These are phyloP conservation scores for Carassius carassius DNA, from an alignment of 2,113 vertebrate species.

Conservation along the genomic window DNA sequence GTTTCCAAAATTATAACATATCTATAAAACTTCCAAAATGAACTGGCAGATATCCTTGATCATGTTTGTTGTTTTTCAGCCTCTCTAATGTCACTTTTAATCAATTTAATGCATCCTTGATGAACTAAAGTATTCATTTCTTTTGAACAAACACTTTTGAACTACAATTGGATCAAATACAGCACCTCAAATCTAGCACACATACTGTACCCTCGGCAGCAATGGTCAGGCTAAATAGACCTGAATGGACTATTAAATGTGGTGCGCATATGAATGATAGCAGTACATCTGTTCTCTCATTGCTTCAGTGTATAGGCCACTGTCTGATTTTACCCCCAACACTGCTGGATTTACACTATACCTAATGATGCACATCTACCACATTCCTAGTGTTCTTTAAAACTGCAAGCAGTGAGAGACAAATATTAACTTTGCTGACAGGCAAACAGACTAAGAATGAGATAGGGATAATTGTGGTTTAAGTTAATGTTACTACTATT, in stretches of 20 bases:
- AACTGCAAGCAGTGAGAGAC: too few relatives aligned
- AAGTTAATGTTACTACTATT: too few relatives aligned
- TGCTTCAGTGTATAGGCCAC: too few relatives aligned
- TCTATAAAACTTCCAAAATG: background rate
- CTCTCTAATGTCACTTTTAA: background rate
- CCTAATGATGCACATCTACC: too few relatives aligned
- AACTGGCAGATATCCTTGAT: background rate
- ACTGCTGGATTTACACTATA: too few relatives aligned
- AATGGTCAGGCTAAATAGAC: slow-evolving; percentile 1
- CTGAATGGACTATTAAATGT: slow-evolving; percentile 11
- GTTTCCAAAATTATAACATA: background rate
- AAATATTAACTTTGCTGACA: too few relatives aligned
- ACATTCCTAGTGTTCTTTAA: too few relatives aligned
- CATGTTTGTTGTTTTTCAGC: background rate
- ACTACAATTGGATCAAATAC: background rate
- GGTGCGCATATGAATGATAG: slow-evolving; percentile 19
- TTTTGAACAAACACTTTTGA: too few relatives aligned
- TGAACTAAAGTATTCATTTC: background rate
- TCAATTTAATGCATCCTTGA: background rate
- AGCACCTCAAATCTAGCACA: background rate
- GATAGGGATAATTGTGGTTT: too few relatives aligned
- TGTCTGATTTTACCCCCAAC: too few relatives aligned
- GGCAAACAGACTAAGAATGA: too few relatives aligned
- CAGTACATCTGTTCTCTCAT: too few relatives aligned
- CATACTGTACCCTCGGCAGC: background rate